Base-by-base conservation (phyloP, 2,797 vertebrate genomes). In the Etheostoma perlongum region DNA sequence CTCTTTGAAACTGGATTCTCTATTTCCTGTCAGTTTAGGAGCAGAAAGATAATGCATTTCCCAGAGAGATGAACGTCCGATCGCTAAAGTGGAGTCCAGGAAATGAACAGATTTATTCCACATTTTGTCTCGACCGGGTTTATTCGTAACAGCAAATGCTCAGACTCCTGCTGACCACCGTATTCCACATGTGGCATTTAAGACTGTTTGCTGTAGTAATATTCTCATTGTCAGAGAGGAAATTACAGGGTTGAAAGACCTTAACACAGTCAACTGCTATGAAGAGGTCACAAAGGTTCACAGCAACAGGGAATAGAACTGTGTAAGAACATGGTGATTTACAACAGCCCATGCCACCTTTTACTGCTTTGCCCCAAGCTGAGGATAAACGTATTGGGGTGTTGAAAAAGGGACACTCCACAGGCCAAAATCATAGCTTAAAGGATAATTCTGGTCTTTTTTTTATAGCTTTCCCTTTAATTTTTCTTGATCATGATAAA, bases 11-110 rank as follows among this genome's bases (percentile, higher is more conserved):
- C 88, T 30, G 48, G 80, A 93, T 77, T 69, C 89, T 75, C 71
- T 72, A 64, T 89, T 92, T 94, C 90, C 92, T 86, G 89, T 89
- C 77, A 57, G 61, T 78, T 76, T 69, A 86, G 72, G 78, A 88
- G 86, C 73, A 19, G 77, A 68, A 57, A 67, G 81, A 73, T 93
- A 90, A 94, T 92, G 88, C 57, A 42, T 93, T 94, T 93, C 88
- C 90, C 93, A 94, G 93, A 89, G 58, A 90, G 84, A 84, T 85
- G 91, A 83, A 86, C 81, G 85, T 88, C 74, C 72, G 7, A 71
- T 90, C 81, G 87, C 83, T 66, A 66, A 86, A 85, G 74, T 66
- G 60, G 68, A 68, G 73, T 61, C 51, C 74, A 88, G 88, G 89
- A 94, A 93, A 90, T 91, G 78, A 91, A 85, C 23, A 67, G 78